Evolutionary conservation across 2,113 vertebrate species (phyloP).

Genomic region (Penelope pileata): DNA sequence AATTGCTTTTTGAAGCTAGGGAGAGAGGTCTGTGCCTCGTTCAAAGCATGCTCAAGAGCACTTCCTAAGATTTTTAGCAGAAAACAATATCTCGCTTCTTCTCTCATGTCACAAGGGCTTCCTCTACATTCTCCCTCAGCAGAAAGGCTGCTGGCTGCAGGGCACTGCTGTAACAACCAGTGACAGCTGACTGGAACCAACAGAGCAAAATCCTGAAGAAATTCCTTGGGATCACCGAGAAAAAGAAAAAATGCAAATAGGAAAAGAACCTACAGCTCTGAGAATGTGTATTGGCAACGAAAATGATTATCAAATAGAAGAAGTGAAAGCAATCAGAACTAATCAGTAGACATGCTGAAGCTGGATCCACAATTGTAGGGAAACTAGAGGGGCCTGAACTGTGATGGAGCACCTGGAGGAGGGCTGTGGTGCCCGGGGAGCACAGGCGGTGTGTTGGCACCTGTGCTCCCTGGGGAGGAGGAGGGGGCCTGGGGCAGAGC

Average conservation of each 20-base stretch:
- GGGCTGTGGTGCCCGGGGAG: no score
- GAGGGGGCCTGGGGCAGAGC: no score
- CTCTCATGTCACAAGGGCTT: background rate
- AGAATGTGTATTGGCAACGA: background rate
- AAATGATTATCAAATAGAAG: background rate
- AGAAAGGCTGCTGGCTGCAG: background rate
- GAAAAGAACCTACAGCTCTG: background rate
- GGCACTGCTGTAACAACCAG: background rate
- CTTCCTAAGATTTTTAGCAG: conserved; percentile 1
- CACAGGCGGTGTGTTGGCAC: no score
- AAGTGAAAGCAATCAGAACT: background rate
- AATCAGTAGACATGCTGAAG: background rate
- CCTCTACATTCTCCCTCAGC: background rate
- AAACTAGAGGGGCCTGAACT: no score
- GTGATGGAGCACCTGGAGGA: no score
- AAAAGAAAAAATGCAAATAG: background rate
- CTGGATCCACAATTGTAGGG: no score
- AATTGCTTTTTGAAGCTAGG: background rate
- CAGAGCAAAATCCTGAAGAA: background rate
- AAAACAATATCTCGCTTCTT: background rate
- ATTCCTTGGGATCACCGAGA: background rate
- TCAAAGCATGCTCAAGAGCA: background rate
- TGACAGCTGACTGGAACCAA: background rate
- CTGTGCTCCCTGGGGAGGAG: no score
- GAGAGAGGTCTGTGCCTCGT: background rate